Percentiles rank a stretch among this genome's conserved stretches.
Conservation (phyloP, 2,113 vertebrate species). For the Thymallus thymallus region DNA sequence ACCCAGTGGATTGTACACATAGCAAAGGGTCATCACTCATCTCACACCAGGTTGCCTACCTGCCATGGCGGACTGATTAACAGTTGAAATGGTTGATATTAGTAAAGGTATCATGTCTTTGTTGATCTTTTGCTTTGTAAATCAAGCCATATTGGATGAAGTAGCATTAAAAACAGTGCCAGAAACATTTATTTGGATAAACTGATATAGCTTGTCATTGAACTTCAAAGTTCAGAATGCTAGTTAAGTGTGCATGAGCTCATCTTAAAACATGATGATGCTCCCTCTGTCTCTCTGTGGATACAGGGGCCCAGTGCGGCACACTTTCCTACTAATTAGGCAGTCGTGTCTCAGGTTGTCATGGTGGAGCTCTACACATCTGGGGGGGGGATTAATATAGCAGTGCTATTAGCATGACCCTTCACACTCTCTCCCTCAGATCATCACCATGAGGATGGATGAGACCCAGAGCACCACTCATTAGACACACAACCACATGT, state of each 20-base stretch:
- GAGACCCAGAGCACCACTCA: conserved; percentile 30
- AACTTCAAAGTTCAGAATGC: not conserved
- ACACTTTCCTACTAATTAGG: conserved; percentile 50
- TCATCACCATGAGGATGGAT: conserved; percentile 6
- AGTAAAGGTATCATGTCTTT: conserved; percentile 10
- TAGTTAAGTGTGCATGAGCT: not conserved
- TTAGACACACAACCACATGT: conserved; percentile 27
- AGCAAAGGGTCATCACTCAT: conserved; percentile 28
- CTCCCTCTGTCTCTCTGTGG: conserved; percentile 33
- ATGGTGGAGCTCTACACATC: conserved; percentile 38
- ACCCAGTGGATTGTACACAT: conserved; percentile 37
- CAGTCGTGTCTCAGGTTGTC: conserved; percentile 48
- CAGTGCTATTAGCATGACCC: conserved; percentile 36
- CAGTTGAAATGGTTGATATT: conserved; percentile 20
- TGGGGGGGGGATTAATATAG: conserved; percentile 47
- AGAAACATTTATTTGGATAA: too few relatives aligned
- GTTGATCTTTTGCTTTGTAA: conserved; percentile 1
- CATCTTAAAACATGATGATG: conserved; percentile 20
- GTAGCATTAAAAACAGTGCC: too few relatives aligned
- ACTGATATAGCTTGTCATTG: not conserved
- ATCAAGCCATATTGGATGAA: too few relatives aligned
- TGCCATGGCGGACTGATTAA: conserved; percentile 12
- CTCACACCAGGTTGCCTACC: not conserved
- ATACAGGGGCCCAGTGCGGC: conserved; percentile 39
- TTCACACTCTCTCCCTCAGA: conserved; percentile 39